Evolutionary conservation across 2,113 vertebrate species (phyloP), one percentile per base, ranked within the genome.

Genomic region (Barbus barbus): DNA sequence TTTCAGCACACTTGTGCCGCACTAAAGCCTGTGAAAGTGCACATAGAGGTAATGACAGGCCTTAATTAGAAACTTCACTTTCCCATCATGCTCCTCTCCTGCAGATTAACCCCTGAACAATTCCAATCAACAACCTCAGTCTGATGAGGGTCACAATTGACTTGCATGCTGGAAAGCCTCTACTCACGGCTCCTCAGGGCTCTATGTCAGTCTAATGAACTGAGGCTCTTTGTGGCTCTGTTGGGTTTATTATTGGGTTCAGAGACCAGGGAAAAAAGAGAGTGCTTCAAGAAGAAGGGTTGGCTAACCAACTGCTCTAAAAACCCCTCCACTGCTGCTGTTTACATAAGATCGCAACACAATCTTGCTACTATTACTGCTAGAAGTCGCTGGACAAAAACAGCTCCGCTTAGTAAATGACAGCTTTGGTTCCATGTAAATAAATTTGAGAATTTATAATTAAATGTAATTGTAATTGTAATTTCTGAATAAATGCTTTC

Each of bases 121-220:
- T 85, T 87, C 86, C 81, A 82, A 73, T 82, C 81, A 82, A 71
- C 67, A 72, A 74, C 81, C 71, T 83, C 86, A 48, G 44, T 85
- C 89, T 89, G 90, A 90, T 88, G 90, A 83, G 89, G 75, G 31
- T 33, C 87, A 87, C 93, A 90, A 89, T 94, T 94, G 93, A 93
- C 92, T 93, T 85, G 90, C 92, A 90, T 90, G 92, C 89, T 74
- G 74, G 74, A 58, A 56, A 90, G 84, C 90, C 11, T 44, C 41
- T 44, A 44, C 89, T 12, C 85, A 79, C 87, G 83, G 89, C 90
- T 91, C 86, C 92, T 93, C 88, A 89, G 91, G 91, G 92, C 90
- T 90, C 90, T 93, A 91, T 93, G 93, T 92, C 91, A 93, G 92
- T 91, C 93, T 94, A 93, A 94, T 95, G 93, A 95, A 93, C 93